These are phyloP conservation scores for Zosterops lateralis DNA, from an alignment of 2,113 vertebrate species.

Conservation along the genomic window DNA sequence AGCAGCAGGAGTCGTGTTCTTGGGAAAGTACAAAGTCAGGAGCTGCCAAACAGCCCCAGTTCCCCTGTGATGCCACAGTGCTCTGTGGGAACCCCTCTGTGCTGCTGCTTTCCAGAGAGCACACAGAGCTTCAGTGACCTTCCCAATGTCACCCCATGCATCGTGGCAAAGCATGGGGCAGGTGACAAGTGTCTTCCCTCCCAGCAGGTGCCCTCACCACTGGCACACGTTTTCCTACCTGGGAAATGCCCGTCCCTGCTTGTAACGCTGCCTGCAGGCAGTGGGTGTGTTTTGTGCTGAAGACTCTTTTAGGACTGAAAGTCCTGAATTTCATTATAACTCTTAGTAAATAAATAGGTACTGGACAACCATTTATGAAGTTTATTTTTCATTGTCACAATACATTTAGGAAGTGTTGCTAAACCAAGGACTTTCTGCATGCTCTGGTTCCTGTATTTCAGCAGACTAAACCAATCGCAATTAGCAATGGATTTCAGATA, in stretches of 20 bases:
- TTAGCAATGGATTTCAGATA: neutral
- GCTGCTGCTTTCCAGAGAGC: neutral
- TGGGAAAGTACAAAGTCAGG: neutral
- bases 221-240: fast-evolving
- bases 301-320: neutral
- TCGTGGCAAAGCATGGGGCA: fast-evolving
- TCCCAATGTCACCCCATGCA: neutral
- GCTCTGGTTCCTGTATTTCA: neutral
- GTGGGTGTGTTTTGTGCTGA: neutral
- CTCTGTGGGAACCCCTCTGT: neutral
- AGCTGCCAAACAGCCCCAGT: neutral
- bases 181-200: neutral
- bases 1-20: neutral
- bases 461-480: neutral
- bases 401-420: neutral
- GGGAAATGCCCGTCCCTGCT: fast-evolving
- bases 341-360: neutral
- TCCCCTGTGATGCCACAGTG: fast-evolving
- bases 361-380: neutral
- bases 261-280: neutral
- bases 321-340: neutral
- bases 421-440: neutral
- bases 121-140: neutral
- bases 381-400: neutral
- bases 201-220: neutral